Evolutionary conservation across 2,888 invertebrate genomes (phyloP), one percentile per base, ranked within the genome.

Genomic region (Xylocampa areola): DNA sequence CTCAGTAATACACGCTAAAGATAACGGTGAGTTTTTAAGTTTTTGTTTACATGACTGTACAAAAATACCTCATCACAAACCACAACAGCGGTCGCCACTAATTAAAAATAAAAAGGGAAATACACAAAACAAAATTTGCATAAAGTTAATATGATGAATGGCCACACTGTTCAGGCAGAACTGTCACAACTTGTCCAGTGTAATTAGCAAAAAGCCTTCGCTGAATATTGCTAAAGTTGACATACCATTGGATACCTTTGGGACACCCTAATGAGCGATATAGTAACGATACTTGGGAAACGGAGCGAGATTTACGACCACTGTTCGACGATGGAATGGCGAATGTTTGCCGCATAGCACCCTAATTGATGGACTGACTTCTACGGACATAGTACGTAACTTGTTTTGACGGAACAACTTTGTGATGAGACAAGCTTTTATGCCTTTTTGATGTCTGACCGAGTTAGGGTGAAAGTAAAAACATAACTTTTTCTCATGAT

Each of bases 251-350:
- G 47, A 57, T 58, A 62, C 49, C 52, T 65, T 45, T 45, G 37
- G 44, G 60, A 23, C 35, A 32, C 27, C 39, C 51, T 76, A 77
- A 76, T 74, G 72, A 74, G 44, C 32, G 36, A 27, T 45, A 33
- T 44, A 49, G 33, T 13, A 30, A 13, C 50, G 51, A 21, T 74
- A 59, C 65, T 68, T 45, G 43, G 63, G 29, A 60, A 71, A 75
- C 48, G 43, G 41, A 50, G 48, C 39, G 33, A 48, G 59, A 67
- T 77, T 76, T 73, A 77, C 65, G 73, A 66, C 60, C 48, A 33
- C 11, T 49, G 48, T 53, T 68, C 44, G 51, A 43, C 58, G 54
- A 44, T 49, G 35, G 68, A 75, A 73, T 45, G 32, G 65, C 57
- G 45, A 57, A 61, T 67, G 50, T 47, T 61, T 45, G 29, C 21